Percentiles rank a stretch among this genome's conserved stretches.
These are phyloP conservation scores for Nettapus auritus DNA, from an alignment of 2,113 vertebrate species.

Conservation along the genomic window DNA sequence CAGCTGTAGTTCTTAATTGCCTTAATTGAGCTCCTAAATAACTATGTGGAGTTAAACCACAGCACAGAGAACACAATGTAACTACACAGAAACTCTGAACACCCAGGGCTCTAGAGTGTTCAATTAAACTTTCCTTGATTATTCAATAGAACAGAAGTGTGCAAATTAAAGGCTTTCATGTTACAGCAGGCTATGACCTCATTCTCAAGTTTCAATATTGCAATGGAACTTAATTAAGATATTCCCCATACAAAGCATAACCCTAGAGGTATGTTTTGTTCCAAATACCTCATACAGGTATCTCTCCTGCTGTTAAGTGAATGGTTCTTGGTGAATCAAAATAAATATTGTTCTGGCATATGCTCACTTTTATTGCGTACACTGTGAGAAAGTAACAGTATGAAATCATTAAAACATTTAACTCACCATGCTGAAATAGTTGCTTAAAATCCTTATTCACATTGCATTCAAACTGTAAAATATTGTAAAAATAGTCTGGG, in stretches of 20 bases:
- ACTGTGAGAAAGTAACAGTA: conserved; percentile 17
- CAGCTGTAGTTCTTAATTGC: conserved; percentile 61
- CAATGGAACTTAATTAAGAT: conserved; percentile 66
- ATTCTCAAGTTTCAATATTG: conserved; percentile 61
- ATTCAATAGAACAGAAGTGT: conserved; percentile 63
- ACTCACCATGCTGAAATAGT: conserved; percentile 10
- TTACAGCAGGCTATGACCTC: conserved; percentile 57
- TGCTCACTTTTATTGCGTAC: conserved; percentile 24
- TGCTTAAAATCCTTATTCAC: neutral
- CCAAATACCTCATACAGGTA: conserved; percentile 30
- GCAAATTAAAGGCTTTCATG: conserved; percentile 67
- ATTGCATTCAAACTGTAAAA: neutral
- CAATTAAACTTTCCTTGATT: conserved; percentile 67
- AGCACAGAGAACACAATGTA: conserved; percentile 23
- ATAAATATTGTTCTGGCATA: conserved; percentile 54
- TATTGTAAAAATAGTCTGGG: conserved; percentile 5
- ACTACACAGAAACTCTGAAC: conserved; percentile 24
- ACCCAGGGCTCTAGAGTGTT: conserved; percentile 41
- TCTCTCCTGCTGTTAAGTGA: conserved; percentile 48
- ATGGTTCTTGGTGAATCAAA: conserved; percentile 18
- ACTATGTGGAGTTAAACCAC: conserved; percentile 29
- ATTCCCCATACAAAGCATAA: conserved; percentile 36
- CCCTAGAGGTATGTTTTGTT: conserved; percentile 57
- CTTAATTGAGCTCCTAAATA: conserved; percentile 60
- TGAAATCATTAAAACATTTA: conserved; percentile 53